These are phyloP conservation scores for Tenualosa thibaudeaui DNA, from an alignment of 2,797 vertebrate genomes.

Conservation along the genomic window DNA sequence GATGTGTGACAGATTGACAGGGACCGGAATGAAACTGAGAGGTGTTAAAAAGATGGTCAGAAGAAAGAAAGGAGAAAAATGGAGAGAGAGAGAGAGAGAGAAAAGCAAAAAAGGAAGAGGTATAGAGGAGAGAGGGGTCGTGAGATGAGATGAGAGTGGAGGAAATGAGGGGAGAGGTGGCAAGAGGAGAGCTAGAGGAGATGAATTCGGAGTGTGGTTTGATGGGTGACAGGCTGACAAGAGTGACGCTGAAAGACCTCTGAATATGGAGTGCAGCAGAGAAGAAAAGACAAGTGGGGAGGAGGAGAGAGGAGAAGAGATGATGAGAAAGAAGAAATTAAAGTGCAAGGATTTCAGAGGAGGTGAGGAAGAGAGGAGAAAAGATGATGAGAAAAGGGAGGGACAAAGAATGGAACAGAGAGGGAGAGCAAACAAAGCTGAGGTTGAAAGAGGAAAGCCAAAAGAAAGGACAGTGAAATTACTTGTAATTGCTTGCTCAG, in stretches of 20 bases:
- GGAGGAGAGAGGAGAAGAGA: background rate
- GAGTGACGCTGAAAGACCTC: background rate
- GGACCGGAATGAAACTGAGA: conserved; percentile 6
- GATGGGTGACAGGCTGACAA: conserved; percentile 1
- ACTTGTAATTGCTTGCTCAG: background rate
- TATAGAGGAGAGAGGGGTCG: background rate
- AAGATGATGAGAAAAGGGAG: background rate
- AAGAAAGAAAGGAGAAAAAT: background rate
- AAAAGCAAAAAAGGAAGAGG: background rate
- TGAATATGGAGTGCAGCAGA: background rate
- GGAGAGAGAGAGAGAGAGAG: background rate
- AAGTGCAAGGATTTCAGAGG: background rate
- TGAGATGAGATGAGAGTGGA: background rate
- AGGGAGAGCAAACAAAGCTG: background rate
- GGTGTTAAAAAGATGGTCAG: conserved; percentile 5
- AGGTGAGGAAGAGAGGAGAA: background rate
- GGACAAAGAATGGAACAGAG: background rate
- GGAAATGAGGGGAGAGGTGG: background rate
- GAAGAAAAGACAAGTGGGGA: background rate
- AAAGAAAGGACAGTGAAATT: background rate
- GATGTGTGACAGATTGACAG: conserved; percentile 18
- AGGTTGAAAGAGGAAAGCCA: background rate
- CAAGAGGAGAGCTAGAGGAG: background rate
- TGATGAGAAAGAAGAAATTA: background rate
- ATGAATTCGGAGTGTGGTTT: background rate